Evolutionary conservation across 2,797 vertebrate species (phyloP).

Genomic region (Neopelma chrysocephalum): DNA sequence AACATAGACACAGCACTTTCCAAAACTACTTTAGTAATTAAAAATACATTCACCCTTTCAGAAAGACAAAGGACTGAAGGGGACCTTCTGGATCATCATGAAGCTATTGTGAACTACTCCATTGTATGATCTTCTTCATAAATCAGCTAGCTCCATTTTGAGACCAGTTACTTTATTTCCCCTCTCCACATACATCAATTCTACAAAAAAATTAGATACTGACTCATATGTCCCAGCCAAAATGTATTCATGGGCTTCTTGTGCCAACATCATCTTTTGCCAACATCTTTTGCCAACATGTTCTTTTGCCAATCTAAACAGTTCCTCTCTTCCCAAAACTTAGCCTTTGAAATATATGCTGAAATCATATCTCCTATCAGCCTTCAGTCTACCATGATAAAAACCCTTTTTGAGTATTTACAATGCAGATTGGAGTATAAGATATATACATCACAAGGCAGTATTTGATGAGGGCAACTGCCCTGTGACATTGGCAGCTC

Average conservation of each 20-base stretch:
- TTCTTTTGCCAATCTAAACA: constrained; percentile 17
- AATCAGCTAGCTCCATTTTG: not conserved
- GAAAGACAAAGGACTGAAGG: not conserved
- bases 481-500: not conserved
- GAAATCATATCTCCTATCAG: not conserved
- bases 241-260: not conserved
- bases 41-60: not conserved
- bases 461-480: not conserved
- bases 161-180: not conserved
- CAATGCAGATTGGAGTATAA: not conserved
- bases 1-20: not conserved
- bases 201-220: not conserved
- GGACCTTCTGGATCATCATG: not conserved
- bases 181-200: not conserved
- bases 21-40: not conserved
- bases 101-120: not conserved
- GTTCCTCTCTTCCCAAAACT: not conserved
- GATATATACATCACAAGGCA: not conserved
- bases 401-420: not conserved
- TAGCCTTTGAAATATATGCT: not conserved
- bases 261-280: not conserved
- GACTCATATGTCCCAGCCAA: not conserved
- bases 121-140: not conserved
- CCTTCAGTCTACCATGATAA: not conserved
- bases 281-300: not conserved